Percentiles rank a stretch among this genome's conserved stretches.
Evolutionary conservation across 2,888 invertebrate genomes (phyloP).

Genomic region (Drosophila dives): DNA sequence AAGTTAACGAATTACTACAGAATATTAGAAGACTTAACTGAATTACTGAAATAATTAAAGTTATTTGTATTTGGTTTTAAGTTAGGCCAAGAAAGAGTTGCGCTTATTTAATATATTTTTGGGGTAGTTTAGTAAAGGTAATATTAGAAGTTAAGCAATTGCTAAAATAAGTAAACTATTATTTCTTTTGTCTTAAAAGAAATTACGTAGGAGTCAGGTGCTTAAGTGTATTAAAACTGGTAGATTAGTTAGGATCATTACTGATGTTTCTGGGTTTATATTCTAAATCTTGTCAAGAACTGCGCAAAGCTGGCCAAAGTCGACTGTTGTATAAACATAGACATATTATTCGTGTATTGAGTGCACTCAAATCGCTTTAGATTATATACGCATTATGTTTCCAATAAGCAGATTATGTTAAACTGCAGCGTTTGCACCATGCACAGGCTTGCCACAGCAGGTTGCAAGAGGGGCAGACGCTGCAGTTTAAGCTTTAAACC

Average conservation of each 20-base stretch:
- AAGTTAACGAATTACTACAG: neutral
- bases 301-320: neutral
- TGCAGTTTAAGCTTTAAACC: conserved; percentile 15
- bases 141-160: neutral
- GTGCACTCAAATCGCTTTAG: conserved; percentile 23
- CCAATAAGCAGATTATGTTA: conserved; percentile 40
- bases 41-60: neutral
- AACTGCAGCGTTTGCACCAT: conserved; percentile 35
- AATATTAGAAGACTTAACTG: neutral
- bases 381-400: conserved; percentile 25
- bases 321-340: neutral
- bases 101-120: neutral
- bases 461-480: conserved; percentile 16
- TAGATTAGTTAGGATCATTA: too few relatives aligned
- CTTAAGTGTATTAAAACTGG: neutral
- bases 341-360: conserved; percentile 6
- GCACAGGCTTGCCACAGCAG: conserved; percentile 14
- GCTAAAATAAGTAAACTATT: neutral
- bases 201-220: neutral
- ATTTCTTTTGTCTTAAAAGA: neutral
- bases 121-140: neutral
- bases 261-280: neutral
- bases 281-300: neutral
- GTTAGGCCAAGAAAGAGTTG: neutral
- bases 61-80: fast-evolving